Percentiles rank a stretch among this genome's conserved stretches.
Evolutionary conservation across 2,113 vertebrate species (phyloP).

Genomic region (Toxotes jaculatrix): DNA sequence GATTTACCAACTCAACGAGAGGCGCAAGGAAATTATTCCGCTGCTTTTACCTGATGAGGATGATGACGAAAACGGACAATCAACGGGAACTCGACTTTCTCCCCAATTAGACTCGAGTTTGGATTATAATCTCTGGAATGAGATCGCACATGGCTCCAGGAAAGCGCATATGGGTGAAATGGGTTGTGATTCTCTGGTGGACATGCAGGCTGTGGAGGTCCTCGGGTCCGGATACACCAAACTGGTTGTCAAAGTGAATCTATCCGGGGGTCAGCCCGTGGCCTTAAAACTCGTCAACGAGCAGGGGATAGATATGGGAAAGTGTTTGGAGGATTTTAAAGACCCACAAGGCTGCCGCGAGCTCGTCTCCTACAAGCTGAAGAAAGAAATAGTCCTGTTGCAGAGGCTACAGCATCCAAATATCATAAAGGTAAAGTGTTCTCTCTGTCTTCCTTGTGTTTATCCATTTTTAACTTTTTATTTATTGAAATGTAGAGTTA

Average conservation of each 20-base stretch:
- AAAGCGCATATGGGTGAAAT: slow-evolving; percentile 66
- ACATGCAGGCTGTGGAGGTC: slow-evolving; percentile 76
- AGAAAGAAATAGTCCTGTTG: slow-evolving; percentile 89
- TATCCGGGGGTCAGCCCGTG: slow-evolving; percentile 70
- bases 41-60: slow-evolving; percentile 59
- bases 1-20: slow-evolving; percentile 75
- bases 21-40: slow-evolving; percentile 81
- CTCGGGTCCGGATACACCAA: slow-evolving; percentile 88
- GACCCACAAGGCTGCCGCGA: slow-evolving; percentile 81
- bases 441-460: neutral
- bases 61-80: neutral
- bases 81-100: neutral
- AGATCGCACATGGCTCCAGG: slow-evolving; percentile 57
- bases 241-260: slow-evolving; percentile 77
- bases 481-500: no score
- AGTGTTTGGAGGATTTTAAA: slow-evolving; percentile 86
- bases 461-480: neutral
- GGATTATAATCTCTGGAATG: slow-evolving; percentile 66
- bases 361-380: slow-evolving; percentile 88
- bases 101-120: slow-evolving; percentile 18
- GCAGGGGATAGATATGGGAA: slow-evolving; percentile 87
- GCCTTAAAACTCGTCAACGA: slow-evolving; percentile 87
- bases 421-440: slow-evolving; percentile 84
- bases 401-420: slow-evolving; percentile 87
- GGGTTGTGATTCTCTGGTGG: slow-evolving; percentile 83